Conservation (phyloP, 2,113 vertebrate species). For the Illadopsis cleaveri region DNA sequence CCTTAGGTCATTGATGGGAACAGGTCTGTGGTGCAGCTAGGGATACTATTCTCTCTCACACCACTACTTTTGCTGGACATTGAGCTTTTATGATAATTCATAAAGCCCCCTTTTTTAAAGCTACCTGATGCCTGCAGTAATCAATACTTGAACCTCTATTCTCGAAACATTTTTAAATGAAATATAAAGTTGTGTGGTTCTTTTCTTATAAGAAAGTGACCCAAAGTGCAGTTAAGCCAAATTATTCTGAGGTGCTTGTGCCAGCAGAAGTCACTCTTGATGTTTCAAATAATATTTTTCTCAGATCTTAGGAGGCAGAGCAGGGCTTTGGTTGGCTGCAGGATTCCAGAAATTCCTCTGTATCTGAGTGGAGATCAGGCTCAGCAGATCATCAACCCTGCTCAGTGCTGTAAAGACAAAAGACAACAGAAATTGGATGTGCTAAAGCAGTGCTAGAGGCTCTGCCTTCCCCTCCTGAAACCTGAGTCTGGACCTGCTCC, state of each 20-base stretch:
- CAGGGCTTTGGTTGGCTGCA: not conserved
- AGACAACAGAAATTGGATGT: rapidly evolving
- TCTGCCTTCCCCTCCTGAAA: not conserved
- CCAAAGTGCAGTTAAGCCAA: not conserved
- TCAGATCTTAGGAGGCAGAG: not conserved
- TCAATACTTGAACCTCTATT: not conserved
- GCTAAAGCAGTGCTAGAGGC: not conserved
- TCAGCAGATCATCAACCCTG: not conserved
- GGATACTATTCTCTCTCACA: not conserved
- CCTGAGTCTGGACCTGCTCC: rapidly evolving
- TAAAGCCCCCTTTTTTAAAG: not conserved
- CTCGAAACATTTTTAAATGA: not conserved
- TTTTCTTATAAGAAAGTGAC: not conserved
- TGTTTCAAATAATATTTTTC: not conserved
- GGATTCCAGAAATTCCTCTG: not conserved
- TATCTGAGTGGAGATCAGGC: not conserved
- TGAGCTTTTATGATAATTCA: not conserved
- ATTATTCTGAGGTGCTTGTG: not conserved
- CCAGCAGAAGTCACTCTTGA: not conserved
- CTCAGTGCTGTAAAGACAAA: not conserved
- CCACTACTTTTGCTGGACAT: not conserved
- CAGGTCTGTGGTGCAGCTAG: not conserved
- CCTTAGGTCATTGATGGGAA: not conserved
- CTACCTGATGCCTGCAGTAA: not conserved
- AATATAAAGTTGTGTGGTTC: rapidly evolving